Conservation (phyloP, 2,113 vertebrate species). For the Circaetus gallicus region DNA sequence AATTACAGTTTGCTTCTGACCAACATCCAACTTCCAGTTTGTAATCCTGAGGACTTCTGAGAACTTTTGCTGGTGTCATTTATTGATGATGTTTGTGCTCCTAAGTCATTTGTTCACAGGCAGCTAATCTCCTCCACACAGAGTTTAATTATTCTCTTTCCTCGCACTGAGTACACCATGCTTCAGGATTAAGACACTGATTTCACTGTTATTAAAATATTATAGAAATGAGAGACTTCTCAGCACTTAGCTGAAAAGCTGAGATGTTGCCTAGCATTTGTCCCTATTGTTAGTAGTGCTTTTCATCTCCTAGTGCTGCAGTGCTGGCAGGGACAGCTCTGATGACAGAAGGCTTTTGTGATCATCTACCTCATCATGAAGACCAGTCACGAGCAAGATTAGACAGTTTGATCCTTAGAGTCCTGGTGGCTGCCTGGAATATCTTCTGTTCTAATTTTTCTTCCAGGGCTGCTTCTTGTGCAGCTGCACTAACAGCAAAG, state of each 20-base stretch:
- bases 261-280: neutral
- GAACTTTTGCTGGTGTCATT: neutral
- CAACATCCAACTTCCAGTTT: neutral
- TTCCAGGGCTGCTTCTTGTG: neutral
- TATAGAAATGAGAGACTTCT: neutral
- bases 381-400: neutral
- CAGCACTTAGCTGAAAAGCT: neutral
- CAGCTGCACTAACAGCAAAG: neutral
- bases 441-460: neutral
- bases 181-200: neutral
- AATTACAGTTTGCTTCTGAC: neutral
- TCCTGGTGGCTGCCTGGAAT: neutral
- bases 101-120: neutral
- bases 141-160: neutral
- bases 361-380: neutral
- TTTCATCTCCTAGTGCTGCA: neutral
- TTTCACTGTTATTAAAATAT: neutral
- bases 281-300: neutral
- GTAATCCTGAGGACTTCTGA: neutral
- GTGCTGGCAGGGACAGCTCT: neutral
- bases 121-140: neutral
- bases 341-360: neutral
- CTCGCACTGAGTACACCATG: fast-evolving
- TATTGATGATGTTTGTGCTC: neutral
- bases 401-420: neutral